Percentiles rank a stretch among this genome's conserved stretches.
Conservation (phyloP, 2,888 invertebrate species). For the Tortrix viridana region DNA sequence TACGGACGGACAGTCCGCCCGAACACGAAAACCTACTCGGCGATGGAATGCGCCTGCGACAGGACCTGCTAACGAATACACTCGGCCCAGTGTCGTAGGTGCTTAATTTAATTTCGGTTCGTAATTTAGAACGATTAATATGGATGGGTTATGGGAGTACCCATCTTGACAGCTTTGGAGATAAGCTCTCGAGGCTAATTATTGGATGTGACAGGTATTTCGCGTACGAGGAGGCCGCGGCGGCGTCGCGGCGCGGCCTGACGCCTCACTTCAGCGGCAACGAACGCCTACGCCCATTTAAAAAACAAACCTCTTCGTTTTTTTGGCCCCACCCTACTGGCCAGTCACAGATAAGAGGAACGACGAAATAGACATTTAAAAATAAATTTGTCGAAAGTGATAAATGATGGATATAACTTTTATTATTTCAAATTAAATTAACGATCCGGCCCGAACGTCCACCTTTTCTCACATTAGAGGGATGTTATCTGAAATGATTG, state of each 20-base stretch:
- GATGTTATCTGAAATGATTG: slow-evolving; percentile 83
- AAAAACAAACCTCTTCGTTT: slow-evolving; percentile 62
- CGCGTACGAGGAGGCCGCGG: slow-evolving; percentile 11
- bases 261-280: slow-evolving; percentile 60
- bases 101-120: slow-evolving; percentile 36
- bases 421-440: slow-evolving; percentile 84
- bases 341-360: slow-evolving; percentile 78
- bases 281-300: slow-evolving; percentile 73
- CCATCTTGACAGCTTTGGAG: slow-evolving; percentile 29
- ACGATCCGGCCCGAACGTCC: slow-evolving; percentile 76
- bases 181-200: slow-evolving; percentile 28
- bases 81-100: slow-evolving; percentile 26
- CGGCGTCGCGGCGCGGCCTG: slow-evolving; percentile 48
- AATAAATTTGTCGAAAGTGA: slow-evolving; percentile 84
- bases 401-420: slow-evolving; percentile 83
- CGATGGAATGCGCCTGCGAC: slow-evolving; percentile 76
- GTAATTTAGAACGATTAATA: slow-evolving; percentile 37
- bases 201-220: slow-evolving; percentile 28
- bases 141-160: slow-evolving; percentile 29
- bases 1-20: slow-evolving; percentile 75
- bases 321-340: slow-evolving; percentile 59
- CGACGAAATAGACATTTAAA: slow-evolving; percentile 80
- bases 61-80: slow-evolving; percentile 80
- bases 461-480: slow-evolving; percentile 83
- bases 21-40: slow-evolving; percentile 84